Base-by-base conservation (phyloP, 1,140 invertebrate genomes). In the Panagrolaimus sp. region DNA sequence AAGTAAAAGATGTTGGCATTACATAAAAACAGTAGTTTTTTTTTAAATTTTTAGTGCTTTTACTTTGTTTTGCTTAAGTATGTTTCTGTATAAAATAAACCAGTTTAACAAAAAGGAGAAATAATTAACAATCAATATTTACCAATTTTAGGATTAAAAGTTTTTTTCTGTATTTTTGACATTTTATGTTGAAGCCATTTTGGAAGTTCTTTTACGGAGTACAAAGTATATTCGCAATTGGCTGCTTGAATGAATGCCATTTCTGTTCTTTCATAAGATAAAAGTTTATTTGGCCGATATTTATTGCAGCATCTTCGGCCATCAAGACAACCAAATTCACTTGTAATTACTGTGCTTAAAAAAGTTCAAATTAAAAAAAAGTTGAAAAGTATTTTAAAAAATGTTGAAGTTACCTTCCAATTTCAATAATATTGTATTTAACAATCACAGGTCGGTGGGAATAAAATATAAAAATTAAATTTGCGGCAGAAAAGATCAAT, bases 351-450 rank as follows among this genome's bases (percentile, higher is more conserved):
- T 12, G 52, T 58, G 10, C 52, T 58, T 12, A n/a, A 58, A 58
- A 58, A 58, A 14, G 10, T 12, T 26, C 14, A 21, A 4, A 21
- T 58, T 26, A 58, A 28, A 26, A 26, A 58, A 12, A 12, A 28
- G 28, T 58, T 58, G 17, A 58, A 14, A 24, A 17, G 52, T 0
- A 58, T 58, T 52, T n/a, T n/a, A 38, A 38, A 7, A 38, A 21
- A 38, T 38, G 32, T n/a, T 2, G 0, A 24, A 4, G n/a, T 7
- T 14, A 52, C 52, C 28, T 58, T 58, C 52, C 21, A 28, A 12
- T 58, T 21, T 58, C 52, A 21, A 58, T 58, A 14, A 58, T 21
- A 28, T 58, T 14, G n/a, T 58, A 58, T 8, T 58, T 58, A 28
- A 28, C 52, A 58, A 58, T 58, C 10, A 58, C 28, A 28, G 52